A percentile compares a stretch with the other conserved stretches of the same genome.
These are phyloP conservation scores for Meandrina meandrites DNA, from an alignment of 92 coral and sea anemone species.

Conservation along the genomic window DNA sequence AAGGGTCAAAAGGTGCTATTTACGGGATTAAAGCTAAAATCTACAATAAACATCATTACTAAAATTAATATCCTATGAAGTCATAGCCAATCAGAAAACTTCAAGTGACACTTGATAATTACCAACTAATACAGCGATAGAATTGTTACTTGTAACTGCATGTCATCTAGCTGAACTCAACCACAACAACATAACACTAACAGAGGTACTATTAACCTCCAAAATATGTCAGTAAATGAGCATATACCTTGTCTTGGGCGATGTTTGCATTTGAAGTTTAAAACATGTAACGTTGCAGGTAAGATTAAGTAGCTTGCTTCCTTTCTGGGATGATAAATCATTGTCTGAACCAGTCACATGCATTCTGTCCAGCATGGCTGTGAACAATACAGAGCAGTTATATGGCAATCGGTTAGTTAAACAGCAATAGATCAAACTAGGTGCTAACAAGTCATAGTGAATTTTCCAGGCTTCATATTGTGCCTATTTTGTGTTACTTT, in stretches of 20 bases:
- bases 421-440: background rate
- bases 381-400: background rate
- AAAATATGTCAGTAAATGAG: background rate
- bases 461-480: no score
- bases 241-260: conserved; percentile 74
- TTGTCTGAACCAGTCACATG: background rate
- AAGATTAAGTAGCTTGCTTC: conserved; percentile 3
- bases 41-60: background rate
- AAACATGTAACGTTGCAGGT: conserved; percentile 64
- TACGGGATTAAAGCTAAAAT: no score
- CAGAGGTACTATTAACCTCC: background rate
- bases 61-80: background rate
- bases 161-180: no score
- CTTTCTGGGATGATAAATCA: background rate
- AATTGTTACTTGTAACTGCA: background rate
- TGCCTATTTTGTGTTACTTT: no score
- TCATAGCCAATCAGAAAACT: no score
- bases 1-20: no score
- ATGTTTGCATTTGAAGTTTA: conserved; percentile 76
- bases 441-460: no score
- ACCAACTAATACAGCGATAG: no score
- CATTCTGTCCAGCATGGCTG: conserved; percentile 7
- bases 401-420: background rate
- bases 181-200: no score
- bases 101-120: no score